Evolutionary conservation across 1,140 invertebrate species (phyloP).

Genomic region (Hestina assimilis): DNA sequence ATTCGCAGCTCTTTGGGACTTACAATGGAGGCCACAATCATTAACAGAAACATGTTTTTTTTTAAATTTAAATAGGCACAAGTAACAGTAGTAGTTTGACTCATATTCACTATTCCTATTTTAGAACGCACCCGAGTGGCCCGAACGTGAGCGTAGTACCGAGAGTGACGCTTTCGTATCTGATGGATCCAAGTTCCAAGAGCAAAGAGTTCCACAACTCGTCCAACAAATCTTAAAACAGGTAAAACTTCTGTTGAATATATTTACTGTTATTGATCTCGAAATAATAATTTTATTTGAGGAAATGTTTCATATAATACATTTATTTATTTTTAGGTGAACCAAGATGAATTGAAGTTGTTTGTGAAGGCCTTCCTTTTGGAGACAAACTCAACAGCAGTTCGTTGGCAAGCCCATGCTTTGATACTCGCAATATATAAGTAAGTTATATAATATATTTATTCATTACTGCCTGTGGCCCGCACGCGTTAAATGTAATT

Average conservation of each 20-base stretch:
- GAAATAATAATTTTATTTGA: neutral
- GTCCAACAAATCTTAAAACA: conserved; percentile 73
- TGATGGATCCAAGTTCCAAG: conserved; percentile 75
- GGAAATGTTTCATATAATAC: neutral
- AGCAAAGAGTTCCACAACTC: conserved; percentile 64
- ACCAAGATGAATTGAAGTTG: conserved; percentile 77
- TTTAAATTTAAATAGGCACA: too few relatives aligned
- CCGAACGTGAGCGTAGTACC: conserved; percentile 67
- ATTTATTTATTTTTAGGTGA: conserved; percentile 60
- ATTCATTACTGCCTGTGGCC: conserved; percentile 4
- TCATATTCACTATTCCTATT: neutral
- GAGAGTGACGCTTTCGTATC: conserved; percentile 70
- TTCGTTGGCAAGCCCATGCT: conserved; percentile 97
- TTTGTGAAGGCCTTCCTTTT: conserved; percentile 95
- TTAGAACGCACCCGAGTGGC: conserved; percentile 50
- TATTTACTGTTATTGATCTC: neutral
- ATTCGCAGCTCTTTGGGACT: too few relatives aligned
- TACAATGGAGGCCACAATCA: too few relatives aligned
- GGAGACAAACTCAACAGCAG: conserved; percentile 94
- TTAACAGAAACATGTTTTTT: too few relatives aligned
- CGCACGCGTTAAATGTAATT: too few relatives aligned
- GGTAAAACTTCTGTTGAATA: too few relatives aligned
- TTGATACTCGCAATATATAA: conserved; percentile 92
- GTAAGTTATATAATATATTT: conserved; percentile 68
- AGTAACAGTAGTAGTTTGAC: too few relatives aligned